Percentiles rank a stretch among this genome's conserved stretches.
Evolutionary conservation across 2,113 vertebrate genomes (phyloP).

Genomic region (Hucho hucho): DNA sequence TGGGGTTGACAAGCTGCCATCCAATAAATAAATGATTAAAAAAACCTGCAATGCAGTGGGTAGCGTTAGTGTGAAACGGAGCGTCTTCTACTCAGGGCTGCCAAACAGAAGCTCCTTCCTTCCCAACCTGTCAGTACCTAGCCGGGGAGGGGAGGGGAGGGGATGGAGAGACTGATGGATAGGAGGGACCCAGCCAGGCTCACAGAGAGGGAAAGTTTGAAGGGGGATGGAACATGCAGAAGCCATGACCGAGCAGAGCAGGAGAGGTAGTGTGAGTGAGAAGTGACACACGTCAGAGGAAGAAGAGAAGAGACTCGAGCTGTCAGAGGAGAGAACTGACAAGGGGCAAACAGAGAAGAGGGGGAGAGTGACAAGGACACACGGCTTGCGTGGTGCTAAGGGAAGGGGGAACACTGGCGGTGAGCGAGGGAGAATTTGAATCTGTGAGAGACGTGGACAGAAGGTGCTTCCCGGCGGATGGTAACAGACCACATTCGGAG

Average conservation of each 20-base stretch:
- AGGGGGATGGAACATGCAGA: constrained; percentile 63
- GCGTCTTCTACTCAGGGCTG: constrained; percentile 53
- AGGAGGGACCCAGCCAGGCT: constrained; percentile 53
- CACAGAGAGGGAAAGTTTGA: constrained; percentile 59
- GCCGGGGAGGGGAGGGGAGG: not conserved
- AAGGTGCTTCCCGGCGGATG: constrained; percentile 57
- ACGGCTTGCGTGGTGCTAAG: not conserved
- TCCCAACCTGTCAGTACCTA: not conserved
- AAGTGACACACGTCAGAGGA: constrained; percentile 63
- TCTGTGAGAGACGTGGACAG: constrained; percentile 59
- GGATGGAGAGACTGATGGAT: constrained; percentile 7
- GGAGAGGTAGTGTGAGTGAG: constrained; percentile 55
- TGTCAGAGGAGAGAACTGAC: constrained; percentile 1
- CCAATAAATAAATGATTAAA: constrained; percentile 76
- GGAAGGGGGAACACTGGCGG: constrained; percentile 4
- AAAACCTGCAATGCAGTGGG: constrained; percentile 73
- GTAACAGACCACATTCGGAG: constrained; percentile 57
- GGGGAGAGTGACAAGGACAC: not conserved
- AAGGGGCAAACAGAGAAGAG: constrained; percentile 33
- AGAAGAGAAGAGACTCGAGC: constrained; percentile 28
- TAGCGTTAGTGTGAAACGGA: constrained; percentile 53
- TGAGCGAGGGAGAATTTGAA: constrained; percentile 67
- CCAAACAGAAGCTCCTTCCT: constrained; percentile 32
- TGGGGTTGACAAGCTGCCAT: constrained; percentile 67
- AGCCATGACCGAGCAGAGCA: constrained; percentile 41